Base-by-base conservation (phyloP, 64 coral and sea anemone genomes). In the Dendronephthya gigantea region DNA sequence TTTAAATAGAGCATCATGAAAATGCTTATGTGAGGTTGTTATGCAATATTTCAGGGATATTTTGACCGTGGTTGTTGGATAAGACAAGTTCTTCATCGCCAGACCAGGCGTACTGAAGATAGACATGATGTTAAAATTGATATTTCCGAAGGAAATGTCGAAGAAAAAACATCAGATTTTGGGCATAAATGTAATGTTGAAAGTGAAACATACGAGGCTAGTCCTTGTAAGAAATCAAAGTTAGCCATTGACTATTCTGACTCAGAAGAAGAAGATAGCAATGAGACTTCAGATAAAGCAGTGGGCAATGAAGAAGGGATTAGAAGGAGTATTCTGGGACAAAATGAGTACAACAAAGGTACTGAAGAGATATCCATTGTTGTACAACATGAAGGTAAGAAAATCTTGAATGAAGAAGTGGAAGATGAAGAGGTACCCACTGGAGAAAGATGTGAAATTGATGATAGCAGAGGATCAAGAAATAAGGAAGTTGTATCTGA, bases 41-140 rank as follows among this genome's bases (percentile, higher is more conserved):
- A 11, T n/a, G 35, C 74, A 2, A 66, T 15, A 34, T 56, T 58
- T 22, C 22, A 92, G 91, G 91, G 87, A 19, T 92, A 86, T 86
- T 92, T 92, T 82, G 55, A 84, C 29, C 29, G 50, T 27, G 91
- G 87, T 5, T 92, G 91, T 25, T 92, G 91, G 91, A 87, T 92
- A n/a, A 83, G 91, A 35, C 87, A 92, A 48, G 70, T 58, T 36
- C 72, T 34, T 48, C 40, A 23, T 48, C 41, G 41, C 11, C 41
- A 45, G 41, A 11, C 11, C 11, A 45, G 11, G 4, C 83, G 45
- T 28, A 43, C 45, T 9, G 45, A 84, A 33, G 17, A 40, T 14
- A 35, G 17, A 34, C 45, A 11, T 3, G 47, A 82, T 35, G 38
- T 50, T 16, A 51, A 43, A 33, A 51, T 48, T 19, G 22, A 49